Conservation (phyloP, 1,140 invertebrate genomes). For the Vanessa atalanta region DNA sequence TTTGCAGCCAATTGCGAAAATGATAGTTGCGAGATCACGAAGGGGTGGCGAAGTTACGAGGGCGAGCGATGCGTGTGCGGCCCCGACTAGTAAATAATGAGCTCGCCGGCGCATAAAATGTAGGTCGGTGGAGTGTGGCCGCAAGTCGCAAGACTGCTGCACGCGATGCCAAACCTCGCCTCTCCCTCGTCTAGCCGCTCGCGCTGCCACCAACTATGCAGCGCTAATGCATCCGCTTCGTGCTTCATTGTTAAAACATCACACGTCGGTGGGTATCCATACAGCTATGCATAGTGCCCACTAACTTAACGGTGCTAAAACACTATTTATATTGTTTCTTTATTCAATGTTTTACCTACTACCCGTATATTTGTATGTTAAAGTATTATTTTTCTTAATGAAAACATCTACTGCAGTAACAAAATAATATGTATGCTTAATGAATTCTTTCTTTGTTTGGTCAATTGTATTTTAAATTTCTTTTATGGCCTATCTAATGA, state of each 20-base stretch:
- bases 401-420: background rate
- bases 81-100: conserved; percentile 70
- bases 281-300: conserved; percentile 7
- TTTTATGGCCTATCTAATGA: background rate
- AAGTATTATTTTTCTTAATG: background rate
- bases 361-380: background rate
- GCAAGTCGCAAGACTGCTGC: conserved; percentile 47
- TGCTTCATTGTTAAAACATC: conserved; percentile 41
- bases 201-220: conserved; percentile 26
- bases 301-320: conserved; percentile 10
- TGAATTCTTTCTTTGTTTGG: background rate
- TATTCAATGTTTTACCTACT: background rate
- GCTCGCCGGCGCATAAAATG: conserved; percentile 73
- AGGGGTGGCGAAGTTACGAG: conserved; percentile 46
- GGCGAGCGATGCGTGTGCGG: conserved; percentile 59
- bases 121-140: conserved; percentile 74
- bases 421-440: background rate
- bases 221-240: conserved; percentile 43
- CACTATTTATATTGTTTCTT: background rate
- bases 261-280: conserved; percentile 32
- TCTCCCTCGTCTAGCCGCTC: conserved; percentile 54
- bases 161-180: conserved; percentile 63
- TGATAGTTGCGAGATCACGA: conserved; percentile 26
- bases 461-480: background rate
- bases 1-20: conserved; percentile 36